Percentiles rank a stretch among this genome's conserved stretches.
These are phyloP conservation scores for Habroteleia sp. DNA, from an alignment of 2,888 invertebrate species.

Conservation along the genomic window DNA sequence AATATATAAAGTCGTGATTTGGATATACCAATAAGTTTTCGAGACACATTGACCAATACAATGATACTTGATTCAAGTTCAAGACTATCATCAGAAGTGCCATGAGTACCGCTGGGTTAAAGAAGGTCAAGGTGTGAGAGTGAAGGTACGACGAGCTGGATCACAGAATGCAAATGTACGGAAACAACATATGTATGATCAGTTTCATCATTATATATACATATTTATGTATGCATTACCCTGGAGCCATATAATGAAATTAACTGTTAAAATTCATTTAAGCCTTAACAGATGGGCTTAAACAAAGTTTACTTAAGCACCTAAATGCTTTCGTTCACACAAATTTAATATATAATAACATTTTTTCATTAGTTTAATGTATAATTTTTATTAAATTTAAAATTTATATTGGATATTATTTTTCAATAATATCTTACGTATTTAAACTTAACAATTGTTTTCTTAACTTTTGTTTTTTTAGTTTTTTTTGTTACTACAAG, in stretches of 20 bases:
- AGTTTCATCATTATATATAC: constrained; percentile 27
- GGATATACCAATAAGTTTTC: constrained; percentile 2
- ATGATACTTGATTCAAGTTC: constrained; percentile 54
- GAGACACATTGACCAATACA: constrained; percentile 9
- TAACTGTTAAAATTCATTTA: constrained; percentile 19
- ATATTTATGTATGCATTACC: constrained; percentile 31
- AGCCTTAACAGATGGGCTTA: constrained; percentile 7
- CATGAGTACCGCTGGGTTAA: constrained; percentile 67
- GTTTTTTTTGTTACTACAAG: too few species aligned
- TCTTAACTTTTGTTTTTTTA: too few species aligned
- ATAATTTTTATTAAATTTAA: too few species aligned
- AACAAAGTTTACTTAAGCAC: neutral
- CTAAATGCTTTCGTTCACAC: too few species aligned
- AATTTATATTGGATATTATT: too few species aligned
- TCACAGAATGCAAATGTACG: constrained; percentile 50
- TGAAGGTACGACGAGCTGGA: constrained; percentile 65
- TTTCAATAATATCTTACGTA: too few species aligned
- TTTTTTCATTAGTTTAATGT: too few species aligned
- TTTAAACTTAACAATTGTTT: too few species aligned
- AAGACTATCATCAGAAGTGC: constrained; percentile 37
- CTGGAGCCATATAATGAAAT: constrained; percentile 31
- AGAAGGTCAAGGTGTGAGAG: constrained; percentile 73
- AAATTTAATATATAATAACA: too few species aligned
- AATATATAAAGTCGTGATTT: too few species aligned
- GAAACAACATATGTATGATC: constrained; percentile 43